Evolutionary conservation across 1,140 invertebrate species (phyloP), one percentile per base, ranked within the genome.

Genomic region (Monomorium pharaonis): DNA sequence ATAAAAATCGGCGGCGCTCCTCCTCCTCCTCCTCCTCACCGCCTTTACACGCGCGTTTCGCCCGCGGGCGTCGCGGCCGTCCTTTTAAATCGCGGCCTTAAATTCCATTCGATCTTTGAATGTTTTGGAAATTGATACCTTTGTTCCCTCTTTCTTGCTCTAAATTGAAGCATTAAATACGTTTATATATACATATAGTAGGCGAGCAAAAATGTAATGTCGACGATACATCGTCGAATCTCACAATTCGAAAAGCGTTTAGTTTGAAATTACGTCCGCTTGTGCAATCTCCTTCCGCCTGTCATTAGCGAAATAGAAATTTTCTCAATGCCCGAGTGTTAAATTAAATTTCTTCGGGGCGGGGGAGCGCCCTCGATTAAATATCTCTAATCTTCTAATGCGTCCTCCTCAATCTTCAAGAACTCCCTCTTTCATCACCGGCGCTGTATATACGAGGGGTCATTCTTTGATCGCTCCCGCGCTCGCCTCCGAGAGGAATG

Each of bases 401-500:
- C 30, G 33, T 60, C 27, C 21, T 21, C 9, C 33, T 44, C 42
- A 14, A 49, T 42, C 30, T 14, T 51, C 30, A 37, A 80, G 62
- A 7, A n/a, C 44, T 51, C 76, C 37, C 44, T 51, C 76, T 51
- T 80, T 78, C 76, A 78, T 78, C 76, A 67, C 42, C 30, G 42
- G 44, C 62, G 44, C 44, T 30, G 44, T 24, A 10, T 37, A 54
- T 7, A 51, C 33, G 37, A 65, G n/a, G 60, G 44, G 62, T 80
- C 76, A 69, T 44, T 80, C 76, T 80, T 67, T 47, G 78, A 83
- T 83, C 51, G 78, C 51, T 60, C 78, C 51, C 78, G 78, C 65
- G 4, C 42, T 58, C 78, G 60, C 62, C 33, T 56, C 18, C 37
- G 51, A 72, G 37, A 44, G 51, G 24, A 42, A 44, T n/a, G 51